These are phyloP conservation scores for Tapera naevia DNA, from an alignment of 2,797 vertebrate species.

Conservation along the genomic window DNA sequence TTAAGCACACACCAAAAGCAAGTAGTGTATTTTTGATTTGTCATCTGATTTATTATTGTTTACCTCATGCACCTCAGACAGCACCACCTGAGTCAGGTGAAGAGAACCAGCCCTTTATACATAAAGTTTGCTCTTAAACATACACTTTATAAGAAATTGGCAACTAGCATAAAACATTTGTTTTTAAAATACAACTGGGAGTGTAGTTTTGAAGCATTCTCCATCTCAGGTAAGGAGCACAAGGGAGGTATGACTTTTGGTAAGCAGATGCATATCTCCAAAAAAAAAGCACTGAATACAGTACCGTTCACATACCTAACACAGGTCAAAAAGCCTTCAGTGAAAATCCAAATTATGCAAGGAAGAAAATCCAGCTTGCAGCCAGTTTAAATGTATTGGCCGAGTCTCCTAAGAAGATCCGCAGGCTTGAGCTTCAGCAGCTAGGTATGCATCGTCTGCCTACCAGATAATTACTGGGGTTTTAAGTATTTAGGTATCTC, in stretches of 20 bases:
- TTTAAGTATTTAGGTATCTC: background rate
- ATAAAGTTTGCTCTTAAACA: background rate
- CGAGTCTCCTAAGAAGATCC: background rate
- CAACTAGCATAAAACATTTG: background rate
- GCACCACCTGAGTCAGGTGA: background rate
- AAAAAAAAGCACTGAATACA: background rate
- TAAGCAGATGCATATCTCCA: background rate
- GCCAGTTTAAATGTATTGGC: background rate
- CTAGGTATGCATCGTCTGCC: background rate
- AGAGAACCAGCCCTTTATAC: background rate
- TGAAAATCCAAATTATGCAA: background rate
- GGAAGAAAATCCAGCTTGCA: background rate
- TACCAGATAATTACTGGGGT: background rate
- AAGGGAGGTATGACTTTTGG: background rate
- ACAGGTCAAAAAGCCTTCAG: background rate
- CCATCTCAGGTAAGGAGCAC: background rate
- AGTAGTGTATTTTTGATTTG: slow-evolving; percentile 2
- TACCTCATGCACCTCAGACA: background rate
- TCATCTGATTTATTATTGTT: background rate
- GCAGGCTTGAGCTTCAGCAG: background rate
- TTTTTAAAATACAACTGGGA: background rate
- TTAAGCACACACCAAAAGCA: background rate
- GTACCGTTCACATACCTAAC: background rate
- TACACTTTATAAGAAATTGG: background rate
- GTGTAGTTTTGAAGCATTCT: background rate